Evolutionary conservation across 37 sponge, comb jelly and placozoan species (phyloP).

Genomic region (Cliona cf. orientalis): DNA sequence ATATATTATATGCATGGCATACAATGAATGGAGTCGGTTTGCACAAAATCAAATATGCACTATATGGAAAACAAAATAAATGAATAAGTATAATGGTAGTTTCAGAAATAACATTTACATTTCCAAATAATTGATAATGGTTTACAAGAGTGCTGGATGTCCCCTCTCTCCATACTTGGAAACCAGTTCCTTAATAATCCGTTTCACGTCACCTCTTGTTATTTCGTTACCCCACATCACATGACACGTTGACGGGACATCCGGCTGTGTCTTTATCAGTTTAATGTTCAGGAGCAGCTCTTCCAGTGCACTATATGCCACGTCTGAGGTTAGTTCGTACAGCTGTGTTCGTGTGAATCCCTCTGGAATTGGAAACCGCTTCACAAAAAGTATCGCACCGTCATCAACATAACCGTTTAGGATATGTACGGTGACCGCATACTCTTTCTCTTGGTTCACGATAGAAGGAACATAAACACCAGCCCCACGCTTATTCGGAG

Average conservation of each 20-base stretch:
- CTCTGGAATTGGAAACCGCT: conserved; percentile 6
- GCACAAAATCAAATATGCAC: too few species aligned
- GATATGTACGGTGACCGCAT: conserved; percentile 4
- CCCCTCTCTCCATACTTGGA: background rate
- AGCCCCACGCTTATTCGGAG: background rate
- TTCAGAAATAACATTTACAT: too few species aligned
- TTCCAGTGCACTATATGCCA: background rate
- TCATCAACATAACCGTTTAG: background rate
- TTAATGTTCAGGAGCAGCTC: conserved; percentile 1
- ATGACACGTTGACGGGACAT: background rate
- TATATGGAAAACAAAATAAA: too few species aligned
- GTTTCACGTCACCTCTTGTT: background rate
- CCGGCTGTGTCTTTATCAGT: background rate
- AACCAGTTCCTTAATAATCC: background rate
- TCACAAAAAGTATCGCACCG: background rate
- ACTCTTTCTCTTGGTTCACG: background rate
- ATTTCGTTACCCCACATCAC: background rate
- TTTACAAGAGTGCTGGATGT: background rate
- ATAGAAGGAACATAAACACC: background rate
- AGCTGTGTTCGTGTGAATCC: conserved; percentile 1
- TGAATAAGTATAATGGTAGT: too few species aligned
- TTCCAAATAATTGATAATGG: background rate
- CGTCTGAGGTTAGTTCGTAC: background rate
- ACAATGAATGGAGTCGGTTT: too few species aligned
- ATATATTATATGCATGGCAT: too few species aligned